phyloP scores from a whole-genome alignment of 2,113 vertebrate species.

The Aix galericulata region DNA sequence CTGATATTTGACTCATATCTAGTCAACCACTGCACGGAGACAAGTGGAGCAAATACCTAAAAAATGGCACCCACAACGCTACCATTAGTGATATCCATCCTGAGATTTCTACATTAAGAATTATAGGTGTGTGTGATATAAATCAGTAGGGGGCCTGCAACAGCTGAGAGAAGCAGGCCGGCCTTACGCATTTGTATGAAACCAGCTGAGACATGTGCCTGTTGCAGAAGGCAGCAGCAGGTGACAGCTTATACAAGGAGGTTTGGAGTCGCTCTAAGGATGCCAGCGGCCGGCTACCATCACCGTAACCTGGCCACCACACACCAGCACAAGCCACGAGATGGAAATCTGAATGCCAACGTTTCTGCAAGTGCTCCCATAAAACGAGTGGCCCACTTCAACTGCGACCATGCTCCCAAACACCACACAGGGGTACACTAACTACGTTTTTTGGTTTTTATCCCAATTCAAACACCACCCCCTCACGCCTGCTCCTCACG shows the following conservation, averaged over 20 bases:
- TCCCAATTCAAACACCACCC: neutral
- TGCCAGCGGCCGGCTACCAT: neutral
- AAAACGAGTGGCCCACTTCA: fast-evolving
- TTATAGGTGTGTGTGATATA: fast-evolving
- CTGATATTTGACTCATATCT: neutral
- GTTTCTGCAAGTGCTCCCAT: fast-evolving
- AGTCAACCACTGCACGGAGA: neutral
- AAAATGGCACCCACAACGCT: neutral
- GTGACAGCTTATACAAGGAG: neutral
- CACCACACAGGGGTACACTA: fast-evolving
- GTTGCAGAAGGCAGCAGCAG: fast-evolving
- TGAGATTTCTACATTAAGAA: neutral
- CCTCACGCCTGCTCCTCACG: neutral
- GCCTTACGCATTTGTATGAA: fast-evolving
- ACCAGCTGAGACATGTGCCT: neutral
- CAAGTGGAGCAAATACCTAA: neutral
- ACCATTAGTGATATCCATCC: neutral
- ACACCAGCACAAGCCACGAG: fast-evolving
- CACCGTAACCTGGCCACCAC: fast-evolving
- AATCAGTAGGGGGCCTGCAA: neutral
- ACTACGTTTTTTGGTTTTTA: fast-evolving
- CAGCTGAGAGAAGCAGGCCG: neutral
- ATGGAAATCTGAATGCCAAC: no score
- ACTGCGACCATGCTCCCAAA: fast-evolving
- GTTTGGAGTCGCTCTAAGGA: fast-evolving